Evolutionary conservation across 2,113 vertebrate genomes (phyloP).

Genomic region (Sapayoa aenigma): DNA sequence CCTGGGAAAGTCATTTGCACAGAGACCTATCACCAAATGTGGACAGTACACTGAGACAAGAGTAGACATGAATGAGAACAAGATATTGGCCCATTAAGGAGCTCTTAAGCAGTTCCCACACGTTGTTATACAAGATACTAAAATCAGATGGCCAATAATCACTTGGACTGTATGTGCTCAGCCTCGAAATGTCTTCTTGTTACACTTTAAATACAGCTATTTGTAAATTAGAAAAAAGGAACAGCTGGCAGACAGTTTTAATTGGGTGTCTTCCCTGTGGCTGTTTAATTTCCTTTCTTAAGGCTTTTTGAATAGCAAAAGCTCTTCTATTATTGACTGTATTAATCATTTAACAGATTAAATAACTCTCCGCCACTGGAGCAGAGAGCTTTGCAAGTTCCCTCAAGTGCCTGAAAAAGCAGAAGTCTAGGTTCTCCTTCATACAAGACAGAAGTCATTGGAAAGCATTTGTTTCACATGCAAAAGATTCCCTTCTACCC

Average conservation of each 20-base stretch:
- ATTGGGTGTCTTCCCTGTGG: not conserved
- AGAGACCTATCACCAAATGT: not conserved
- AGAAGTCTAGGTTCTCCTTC: not conserved
- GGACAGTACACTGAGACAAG: not conserved
- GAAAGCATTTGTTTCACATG: not conserved
- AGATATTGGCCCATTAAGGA: not conserved
- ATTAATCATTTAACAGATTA: not conserved
- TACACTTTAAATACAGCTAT: not conserved
- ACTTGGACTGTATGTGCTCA: not conserved
- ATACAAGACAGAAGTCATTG: not conserved
- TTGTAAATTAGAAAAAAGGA: conserved; percentile 8
- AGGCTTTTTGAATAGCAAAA: not conserved
- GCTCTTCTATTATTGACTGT: not conserved
- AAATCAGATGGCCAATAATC: not conserved
- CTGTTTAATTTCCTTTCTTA: not conserved
- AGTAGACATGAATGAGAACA: not conserved
- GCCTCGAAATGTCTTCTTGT: not conserved
- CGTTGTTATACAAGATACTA: not conserved
- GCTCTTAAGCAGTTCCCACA: not conserved
- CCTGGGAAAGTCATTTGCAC: not conserved
- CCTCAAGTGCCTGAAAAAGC: not conserved
- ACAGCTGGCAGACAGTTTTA: conserved; percentile 2
- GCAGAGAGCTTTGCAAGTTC: not conserved
- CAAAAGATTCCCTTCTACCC: not conserved
- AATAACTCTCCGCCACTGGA: not conserved